Base-by-base conservation (phyloP, 2,888 invertebrate species). In the Limenitis camilla region DNA sequence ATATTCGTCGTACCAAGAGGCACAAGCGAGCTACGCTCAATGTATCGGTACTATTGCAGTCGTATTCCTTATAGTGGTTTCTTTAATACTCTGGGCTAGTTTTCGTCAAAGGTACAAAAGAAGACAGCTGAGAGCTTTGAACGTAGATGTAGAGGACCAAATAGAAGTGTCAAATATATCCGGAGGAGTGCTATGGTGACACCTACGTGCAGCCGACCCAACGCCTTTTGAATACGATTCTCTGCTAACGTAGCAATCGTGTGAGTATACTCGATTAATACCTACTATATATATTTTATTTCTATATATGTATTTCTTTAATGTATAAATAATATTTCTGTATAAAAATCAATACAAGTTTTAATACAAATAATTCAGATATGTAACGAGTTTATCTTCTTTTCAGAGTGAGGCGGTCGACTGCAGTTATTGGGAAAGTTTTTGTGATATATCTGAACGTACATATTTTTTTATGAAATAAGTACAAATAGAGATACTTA, bases 111-210 rank as follows among this genome's bases (percentile, higher is more conserved):
- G 81, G 54, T 77, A 81, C 59, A 74, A 81, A 62, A 75, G 80
- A 66, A 76, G 84, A 74, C 73, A 72, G 53, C 65, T 68, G 56
- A 69, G 78, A 56, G 70, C 67, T 47, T 61, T 66, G 55, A 71
- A 75, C 49, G 61, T 69, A 47, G 76, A 76, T 50, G 66, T 71
- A 32, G 79, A 76, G 61, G 84, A 87, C 67, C 86, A 88, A 70
- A 88, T 92, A 83, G 92, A 92, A 75, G 91, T 92, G 73, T 81
- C 88, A 49, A 88, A 86, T 76, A 88, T 88, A 67, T 90, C 91
- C 52, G 90, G 92, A 46, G 89, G 91, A 42, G 92, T 92, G 66
- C 84, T 92, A 56, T 92, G 92, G 92, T 92, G 92, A 92, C 91
- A 90, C 71, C 75, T 90, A 72, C 84, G 89, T 65, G 88, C 88